Base-by-base conservation (phyloP, 2,888 invertebrate genomes). In the Lissonota sp. region DNA sequence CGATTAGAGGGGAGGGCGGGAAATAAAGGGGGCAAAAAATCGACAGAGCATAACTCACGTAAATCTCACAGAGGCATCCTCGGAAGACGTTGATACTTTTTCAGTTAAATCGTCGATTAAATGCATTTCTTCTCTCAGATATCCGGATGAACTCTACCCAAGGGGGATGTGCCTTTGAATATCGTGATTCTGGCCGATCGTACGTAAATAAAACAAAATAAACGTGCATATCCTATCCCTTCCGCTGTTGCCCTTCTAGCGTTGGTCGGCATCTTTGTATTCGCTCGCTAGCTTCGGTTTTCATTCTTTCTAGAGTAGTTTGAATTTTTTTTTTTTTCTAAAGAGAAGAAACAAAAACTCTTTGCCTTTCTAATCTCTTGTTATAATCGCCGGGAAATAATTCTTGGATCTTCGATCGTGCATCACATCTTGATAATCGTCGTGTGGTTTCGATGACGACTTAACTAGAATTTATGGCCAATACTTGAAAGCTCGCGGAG, bases 31-130 rank as follows among this genome's bases (percentile, higher is more conserved):
- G 26, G 26, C 26, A 26, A 26, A 26, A 26, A 26, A 26, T 2
- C 26, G 26, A 2, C 26, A 26, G 26, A 26, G 44, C 73, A 72
- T 26, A 75, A 87, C 87, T 87, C 85, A 87, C 85, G 73, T 84
- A 44, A 71, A 51, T 77, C 14, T 57, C 69, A 71, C 67, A 66
- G 64, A 51, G 57, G 62, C 53, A 70, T 57, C 49, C 53, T 53
- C 46, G 66, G 53, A 64, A 51, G 63, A 8, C 53, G 63, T 12
- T 71, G 60, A 26, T 51, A 6, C 26, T 51, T 8, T 37, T 8
- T 44, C 44, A 44, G 44, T 26, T 26, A 26, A 26, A 26, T 26
- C 26, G 26, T 53, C 53, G 53, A 26, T 26, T 14, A 53, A 53
- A 53, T 10, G 12, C n/a, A n/a, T 49, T 49, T 53, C 53, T 53